Evolutionary conservation across 2,888 invertebrate genomes (phyloP), one percentile per base, ranked within the genome.

Genomic region (Synergus japonicus): DNA sequence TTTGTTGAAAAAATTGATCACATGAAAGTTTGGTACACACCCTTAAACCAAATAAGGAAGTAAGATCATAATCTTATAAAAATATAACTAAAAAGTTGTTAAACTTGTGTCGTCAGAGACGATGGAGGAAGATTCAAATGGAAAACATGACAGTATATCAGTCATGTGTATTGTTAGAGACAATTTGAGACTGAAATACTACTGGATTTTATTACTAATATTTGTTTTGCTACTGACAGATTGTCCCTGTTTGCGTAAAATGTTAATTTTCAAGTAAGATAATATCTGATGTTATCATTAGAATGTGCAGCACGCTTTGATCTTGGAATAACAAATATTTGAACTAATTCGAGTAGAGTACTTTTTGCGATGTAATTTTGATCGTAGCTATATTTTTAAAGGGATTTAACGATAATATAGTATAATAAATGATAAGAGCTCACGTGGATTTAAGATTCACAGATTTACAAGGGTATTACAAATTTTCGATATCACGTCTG

Each of bases 111-210:
- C 73, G 73, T 73, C 49, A 54, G 9, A 73, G 37, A n/a, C 29
- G 73, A 54, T 3, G 49, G n/a, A 37, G 49, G 46, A 49, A 46
- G 54, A n/a, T 73, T 54, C n/a, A 4, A 37, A 54, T 73, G 49
- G 7, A 73, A 73, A 73, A 73, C 49, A 73, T 54, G 37, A 73
- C 54, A 73, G 54, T 73, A 73, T 73, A 73, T 73, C 73, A 54
- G 29, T 73, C 73, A 73, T n/a, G 15, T 49, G n/a, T 67, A 46
- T 44, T 67, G 43, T 9, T 67, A 22, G 41, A 67, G 67, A 22
- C 18, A 46, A 44, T 44, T 67, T 15, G 10, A 37, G 54, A 73
- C 54, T 54, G 29, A 73, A 73, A 37, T 69, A 69, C 69, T 49
- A 69, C 44, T 22, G 44, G 5, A 22, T 13, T 18, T 69, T 15